These are phyloP conservation scores for Apteryx owenii DNA, from an alignment of 2,113 vertebrate genomes.

Conservation along the genomic window DNA sequence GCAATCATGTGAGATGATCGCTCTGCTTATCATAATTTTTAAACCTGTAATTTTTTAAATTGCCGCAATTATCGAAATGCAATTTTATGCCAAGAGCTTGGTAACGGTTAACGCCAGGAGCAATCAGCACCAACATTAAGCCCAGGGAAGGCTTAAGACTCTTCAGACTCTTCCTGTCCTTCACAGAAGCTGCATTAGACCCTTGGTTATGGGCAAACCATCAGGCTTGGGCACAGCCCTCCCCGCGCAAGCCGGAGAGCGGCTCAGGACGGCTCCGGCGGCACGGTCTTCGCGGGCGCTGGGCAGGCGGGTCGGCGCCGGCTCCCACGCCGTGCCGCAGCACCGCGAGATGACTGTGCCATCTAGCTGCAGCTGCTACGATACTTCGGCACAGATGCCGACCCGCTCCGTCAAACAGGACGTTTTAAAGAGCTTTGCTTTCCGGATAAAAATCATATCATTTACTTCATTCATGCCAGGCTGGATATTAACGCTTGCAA, in stretches of 20 bases:
- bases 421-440: rapidly evolving
- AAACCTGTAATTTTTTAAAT: background rate
- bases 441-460: background rate
- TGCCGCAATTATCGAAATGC: rapidly evolving
- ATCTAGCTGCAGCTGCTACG: background rate
- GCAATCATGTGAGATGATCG: rapidly evolving
- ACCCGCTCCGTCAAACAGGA: rapidly evolving
- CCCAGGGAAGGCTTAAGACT: background rate
- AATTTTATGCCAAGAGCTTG: background rate
- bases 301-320: too few species aligned
- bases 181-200: background rate
- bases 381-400: rapidly evolving
- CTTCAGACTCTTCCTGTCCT: background rate
- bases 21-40: background rate
- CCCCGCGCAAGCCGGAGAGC: background rate
- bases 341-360: background rate
- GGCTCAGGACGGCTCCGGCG: rapidly evolving
- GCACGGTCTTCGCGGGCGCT: rapidly evolving
- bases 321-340: too few species aligned
- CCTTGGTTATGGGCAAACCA: rapidly evolving
- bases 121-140: rapidly evolving
- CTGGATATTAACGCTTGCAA: background rate
- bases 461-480: rapidly evolving
- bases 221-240: background rate
- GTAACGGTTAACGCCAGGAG: rapidly evolving